These are phyloP conservation scores for Leptinotarsa undecemlineata DNA, from an alignment of 1,140 invertebrate genomes.

Conservation along the genomic window DNA sequence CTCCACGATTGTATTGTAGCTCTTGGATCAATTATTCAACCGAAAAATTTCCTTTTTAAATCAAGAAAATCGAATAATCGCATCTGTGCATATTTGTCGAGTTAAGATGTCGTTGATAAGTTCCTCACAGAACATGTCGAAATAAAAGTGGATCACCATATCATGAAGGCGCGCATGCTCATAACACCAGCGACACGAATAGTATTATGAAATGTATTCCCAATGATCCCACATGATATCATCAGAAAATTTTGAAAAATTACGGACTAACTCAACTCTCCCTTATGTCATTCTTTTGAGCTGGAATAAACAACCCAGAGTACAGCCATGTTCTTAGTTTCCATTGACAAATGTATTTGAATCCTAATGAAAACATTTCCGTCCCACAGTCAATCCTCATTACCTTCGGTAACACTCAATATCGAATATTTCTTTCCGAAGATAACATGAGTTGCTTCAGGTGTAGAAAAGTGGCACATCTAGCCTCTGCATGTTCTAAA, in stretches of 20 bases:
- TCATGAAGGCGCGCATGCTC: not conserved
- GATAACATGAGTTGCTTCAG: not conserved
- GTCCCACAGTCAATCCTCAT: constrained; percentile 18
- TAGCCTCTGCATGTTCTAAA: not conserved
- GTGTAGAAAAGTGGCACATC: not conserved
- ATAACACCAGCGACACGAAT: constrained; percentile 1
- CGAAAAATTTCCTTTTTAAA: constrained; percentile 15
- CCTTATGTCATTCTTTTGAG: not conserved
- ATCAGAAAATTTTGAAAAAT: constrained; percentile 12
- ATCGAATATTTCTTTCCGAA: constrained; percentile 1
- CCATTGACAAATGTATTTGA: not conserved
- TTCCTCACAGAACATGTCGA: not conserved
- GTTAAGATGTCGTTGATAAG: not conserved
- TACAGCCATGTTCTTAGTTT: constrained; percentile 20
- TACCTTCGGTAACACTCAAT: constrained; percentile 4
- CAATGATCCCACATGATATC: constrained; percentile 15
- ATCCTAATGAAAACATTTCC: too few species aligned
- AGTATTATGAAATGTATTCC: constrained; percentile 9
- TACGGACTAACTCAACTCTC: not conserved
- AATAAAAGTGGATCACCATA: constrained; percentile 9
- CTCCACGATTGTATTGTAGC: constrained; percentile 11
- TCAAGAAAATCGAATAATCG: constrained; percentile 4
- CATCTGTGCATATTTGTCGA: constrained; percentile 14
- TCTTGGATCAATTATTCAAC: constrained; percentile 5
- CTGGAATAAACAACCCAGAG: constrained; percentile 1